These are phyloP conservation scores for Cuculus canorus DNA, from an alignment of 2,797 vertebrate genomes.

Conservation along the genomic window DNA sequence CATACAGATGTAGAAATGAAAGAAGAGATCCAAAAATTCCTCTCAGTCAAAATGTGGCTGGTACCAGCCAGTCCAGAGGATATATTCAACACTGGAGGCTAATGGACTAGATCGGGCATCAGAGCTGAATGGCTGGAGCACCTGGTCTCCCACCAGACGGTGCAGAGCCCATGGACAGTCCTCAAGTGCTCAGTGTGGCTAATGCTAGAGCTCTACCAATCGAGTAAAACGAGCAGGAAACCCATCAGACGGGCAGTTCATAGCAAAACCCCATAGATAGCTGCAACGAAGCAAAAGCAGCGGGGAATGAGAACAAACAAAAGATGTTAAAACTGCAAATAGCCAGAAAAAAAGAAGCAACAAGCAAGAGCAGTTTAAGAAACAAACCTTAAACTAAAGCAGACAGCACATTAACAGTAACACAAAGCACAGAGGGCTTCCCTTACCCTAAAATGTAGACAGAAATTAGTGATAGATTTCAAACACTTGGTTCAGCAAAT, in stretches of 20 bases:
- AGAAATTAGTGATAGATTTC: not conserved
- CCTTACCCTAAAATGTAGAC: not conserved
- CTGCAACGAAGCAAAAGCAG: constrained; percentile 7
- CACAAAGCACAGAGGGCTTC: not conserved
- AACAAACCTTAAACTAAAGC: not conserved
- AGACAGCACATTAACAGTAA: not conserved
- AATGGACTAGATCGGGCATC: not conserved
- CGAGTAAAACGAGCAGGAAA: constrained; percentile 24
- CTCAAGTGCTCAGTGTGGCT: not conserved
- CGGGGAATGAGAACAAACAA: constrained; percentile 23
- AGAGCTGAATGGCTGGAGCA: not conserved
- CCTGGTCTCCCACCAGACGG: not conserved
- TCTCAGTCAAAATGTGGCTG: not conserved
- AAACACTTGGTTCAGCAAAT: not conserved
- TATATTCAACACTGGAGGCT: not conserved
- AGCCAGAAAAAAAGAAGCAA: not conserved
- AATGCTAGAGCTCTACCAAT: constrained; percentile 2
- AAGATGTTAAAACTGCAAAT: constrained; percentile 24
- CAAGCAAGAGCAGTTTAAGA: not conserved
- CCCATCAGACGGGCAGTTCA: not conserved
- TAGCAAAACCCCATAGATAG: constrained; percentile 5
- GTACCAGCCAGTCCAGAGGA: not conserved
- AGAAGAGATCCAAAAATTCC: not conserved
- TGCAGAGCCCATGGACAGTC: not conserved
- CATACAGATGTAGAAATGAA: constrained; percentile 1